phyloP scores from a whole-genome alignment of 2,113 vertebrate species.

The Chlamydotis undulata region DNA sequence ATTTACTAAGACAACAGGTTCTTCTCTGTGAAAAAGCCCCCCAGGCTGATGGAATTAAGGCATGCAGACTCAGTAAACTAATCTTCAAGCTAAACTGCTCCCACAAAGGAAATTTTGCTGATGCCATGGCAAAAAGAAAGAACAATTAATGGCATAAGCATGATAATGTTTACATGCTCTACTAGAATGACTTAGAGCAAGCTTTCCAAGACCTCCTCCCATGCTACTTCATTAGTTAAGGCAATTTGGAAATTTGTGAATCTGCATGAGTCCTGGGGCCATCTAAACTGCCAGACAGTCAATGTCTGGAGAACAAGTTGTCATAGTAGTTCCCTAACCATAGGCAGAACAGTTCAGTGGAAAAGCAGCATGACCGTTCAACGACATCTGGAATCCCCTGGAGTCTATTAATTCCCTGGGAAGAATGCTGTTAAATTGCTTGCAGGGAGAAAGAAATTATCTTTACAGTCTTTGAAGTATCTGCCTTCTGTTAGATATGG shows the following conservation, averaged over 20 bases:
- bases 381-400: slow-evolving; percentile 5
- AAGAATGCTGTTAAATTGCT: slow-evolving; percentile 8
- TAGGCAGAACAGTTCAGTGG: neutral
- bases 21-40: neutral
- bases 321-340: neutral
- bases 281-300: neutral
- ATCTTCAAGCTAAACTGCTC: neutral
- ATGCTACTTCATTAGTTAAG: neutral
- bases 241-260: neutral
- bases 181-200: neutral
- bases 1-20: neutral
- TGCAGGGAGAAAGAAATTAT: neutral
- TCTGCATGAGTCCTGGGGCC: neutral
- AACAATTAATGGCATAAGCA: neutral
- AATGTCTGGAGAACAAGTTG: slow-evolving; percentile 25
- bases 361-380: slow-evolving; percentile 36
- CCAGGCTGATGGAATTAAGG: neutral
- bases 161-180: neutral
- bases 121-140: neutral
- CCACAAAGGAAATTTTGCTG: neutral
- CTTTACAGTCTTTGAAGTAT: neutral
- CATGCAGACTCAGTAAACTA: neutral
- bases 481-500: neutral
- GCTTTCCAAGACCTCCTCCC: neutral
- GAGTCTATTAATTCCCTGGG: neutral